Evolutionary conservation across 2,888 invertebrate genomes (phyloP), one percentile per base, ranked within the genome.

Genomic region (Tridacna gigas): DNA sequence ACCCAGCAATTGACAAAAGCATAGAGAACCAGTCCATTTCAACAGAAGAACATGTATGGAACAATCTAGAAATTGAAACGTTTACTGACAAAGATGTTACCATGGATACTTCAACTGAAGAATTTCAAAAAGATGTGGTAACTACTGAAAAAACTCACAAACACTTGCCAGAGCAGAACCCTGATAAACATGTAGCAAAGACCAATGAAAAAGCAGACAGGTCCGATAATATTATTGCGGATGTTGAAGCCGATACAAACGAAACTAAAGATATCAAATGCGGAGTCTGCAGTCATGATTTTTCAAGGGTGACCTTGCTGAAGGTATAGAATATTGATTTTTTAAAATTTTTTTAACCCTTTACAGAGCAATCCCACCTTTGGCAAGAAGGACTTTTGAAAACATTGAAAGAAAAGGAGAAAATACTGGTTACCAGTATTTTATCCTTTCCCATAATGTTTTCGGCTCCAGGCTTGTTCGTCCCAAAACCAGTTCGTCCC

Each of bases 261-360:
- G 51, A 71, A 51, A n/a, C 71, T 4, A n/a, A 45, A 22, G 71
- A 71, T 7, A 51, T 71, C 20, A 71, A 71, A 48, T 94, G 93
- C 90, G 92, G 91, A 11, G 90, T 94, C 22, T 94, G 94, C 86
- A 86, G 90, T 22, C 83, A 90, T 47, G 91, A 89, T 0, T 94
- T 93, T 84, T 82, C 88, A 20, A 88, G 89, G n/a, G 77, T 92
- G 0, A 79, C 83, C 9, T 84, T 86, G 45, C 83, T 93, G 11
- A 91, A 92, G 92, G 93, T 93, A 79, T 67, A 67, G 37, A 37
- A 37, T 37, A 4, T 37, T 37, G 15, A 25, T 9, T 2, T 20
- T 60, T 60, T 9, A 12, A 51, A 51, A 12, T n/a, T 60, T 60
- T 60, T 37, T 2, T 2, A 37, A 37, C 2, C 7, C 3, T 7